phyloP scores from a whole-genome alignment of 2,888 invertebrate genomes.

The Miltochrista miniata region DNA sequence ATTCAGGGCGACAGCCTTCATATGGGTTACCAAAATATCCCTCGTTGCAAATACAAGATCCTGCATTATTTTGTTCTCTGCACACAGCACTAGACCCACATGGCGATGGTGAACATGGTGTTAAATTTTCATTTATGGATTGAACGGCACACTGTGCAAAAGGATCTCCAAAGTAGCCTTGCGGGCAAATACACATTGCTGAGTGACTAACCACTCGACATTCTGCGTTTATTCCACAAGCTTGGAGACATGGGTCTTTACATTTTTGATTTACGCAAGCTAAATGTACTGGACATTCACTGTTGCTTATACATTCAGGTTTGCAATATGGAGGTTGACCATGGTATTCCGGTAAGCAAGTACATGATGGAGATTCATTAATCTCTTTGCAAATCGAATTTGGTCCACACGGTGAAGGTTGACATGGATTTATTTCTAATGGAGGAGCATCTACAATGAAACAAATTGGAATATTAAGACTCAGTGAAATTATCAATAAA shows the following conservation, averaged over 20 bases:
- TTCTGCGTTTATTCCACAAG: constrained; percentile 88
- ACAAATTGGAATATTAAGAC: background rate
- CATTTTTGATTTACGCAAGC: constrained; percentile 90
- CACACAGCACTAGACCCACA: constrained; percentile 89
- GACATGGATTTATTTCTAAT: constrained; percentile 85
- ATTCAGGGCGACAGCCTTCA: constrained; percentile 90
- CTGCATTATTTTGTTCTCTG: constrained; percentile 86
- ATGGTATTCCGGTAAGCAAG: constrained; percentile 87
- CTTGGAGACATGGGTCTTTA: constrained; percentile 87
- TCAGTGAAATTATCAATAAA: background rate
- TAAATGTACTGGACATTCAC: constrained; percentile 87
- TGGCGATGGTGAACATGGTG: constrained; percentile 87
- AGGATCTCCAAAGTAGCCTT: constrained; percentile 86
- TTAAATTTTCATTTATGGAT: constrained; percentile 75
- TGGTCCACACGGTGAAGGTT: constrained; percentile 91
- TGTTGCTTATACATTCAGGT: constrained; percentile 91
- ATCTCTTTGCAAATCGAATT: constrained; percentile 88
- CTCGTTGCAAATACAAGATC: constrained; percentile 87
- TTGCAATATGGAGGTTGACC: constrained; percentile 91
- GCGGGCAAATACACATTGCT: constrained; percentile 90
- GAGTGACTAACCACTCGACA: constrained; percentile 90
- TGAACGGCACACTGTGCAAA: constrained; percentile 83
- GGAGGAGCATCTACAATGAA: constrained; percentile 55
- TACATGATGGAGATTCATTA: constrained; percentile 88
- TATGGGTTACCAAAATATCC: constrained; percentile 91